Percentiles rank a stretch among this genome's conserved stretches.
Conservation (phyloP, 2,797 vertebrate genomes). For the Macropus fuliginosus region DNA sequence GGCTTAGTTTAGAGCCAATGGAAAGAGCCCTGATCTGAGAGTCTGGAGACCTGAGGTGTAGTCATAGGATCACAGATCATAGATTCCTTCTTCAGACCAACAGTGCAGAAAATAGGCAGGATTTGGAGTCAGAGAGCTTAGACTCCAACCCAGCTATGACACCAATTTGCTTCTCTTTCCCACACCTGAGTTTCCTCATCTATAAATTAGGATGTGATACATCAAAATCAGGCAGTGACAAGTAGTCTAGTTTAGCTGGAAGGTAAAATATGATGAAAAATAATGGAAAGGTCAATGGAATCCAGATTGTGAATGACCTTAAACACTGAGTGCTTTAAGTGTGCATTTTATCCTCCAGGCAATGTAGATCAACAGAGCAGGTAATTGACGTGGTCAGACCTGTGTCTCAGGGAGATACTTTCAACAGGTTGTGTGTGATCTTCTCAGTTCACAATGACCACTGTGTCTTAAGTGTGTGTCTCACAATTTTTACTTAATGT, state of each 20-base stretch:
- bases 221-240: not conserved
- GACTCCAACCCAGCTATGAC: not conserved
- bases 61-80: not conserved
- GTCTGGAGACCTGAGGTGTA: not conserved
- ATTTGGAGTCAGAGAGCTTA: not conserved
- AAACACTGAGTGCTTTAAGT: not conserved
- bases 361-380: not conserved
- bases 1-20: not conserved
- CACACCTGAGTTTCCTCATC: not conserved
- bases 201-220: not conserved
- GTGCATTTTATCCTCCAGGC: not conserved
- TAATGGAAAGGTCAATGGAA: not conserved
- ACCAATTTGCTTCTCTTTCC: no score
- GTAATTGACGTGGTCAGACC: not conserved
- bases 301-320: not conserved
- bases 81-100: not conserved
- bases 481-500: not conserved
- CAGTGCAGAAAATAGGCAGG: not conserved
- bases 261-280: not conserved
- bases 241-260: not conserved
- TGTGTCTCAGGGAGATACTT: not conserved
- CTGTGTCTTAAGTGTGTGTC: not conserved
- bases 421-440: not conserved
- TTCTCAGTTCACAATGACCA: not conserved
- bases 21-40: not conserved